Base-by-base conservation (phyloP, 2,888 invertebrate genomes). In the Escarpia spicata region DNA sequence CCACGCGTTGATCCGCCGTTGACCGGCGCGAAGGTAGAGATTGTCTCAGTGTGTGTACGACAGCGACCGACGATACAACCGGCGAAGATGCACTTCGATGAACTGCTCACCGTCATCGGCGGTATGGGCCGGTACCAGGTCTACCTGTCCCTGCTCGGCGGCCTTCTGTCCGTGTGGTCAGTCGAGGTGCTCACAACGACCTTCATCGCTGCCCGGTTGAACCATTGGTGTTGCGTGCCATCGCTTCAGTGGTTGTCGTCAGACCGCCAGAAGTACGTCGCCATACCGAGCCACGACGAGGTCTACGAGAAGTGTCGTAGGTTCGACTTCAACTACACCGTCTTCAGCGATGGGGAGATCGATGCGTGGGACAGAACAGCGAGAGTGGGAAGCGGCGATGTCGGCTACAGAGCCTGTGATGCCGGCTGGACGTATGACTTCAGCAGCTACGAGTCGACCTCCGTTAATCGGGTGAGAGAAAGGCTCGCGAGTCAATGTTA, bases 371-470 rank as follows among this genome's bases (percentile, higher is more conserved):
- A 93, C 91, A 44, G 92, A 12, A 91, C 90, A 3, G 43, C 19
- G 3, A 58, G 37, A 43, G 45, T 43, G 45, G 91, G 31, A 2
- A 45, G 45, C 10, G 91, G 52, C 44, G n/a, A 19, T 26, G 52
- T 92, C 15, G 75, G 75, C 26, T 75, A 75, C 6, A 75, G 19
- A 15, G 45, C 90, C 15, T 93, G 94, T 90, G 26, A 75, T 44
- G 43, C 15, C 37, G 92, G 92, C 44, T 94, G 94, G 94, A 90
- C 90, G 1, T 93, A 93, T 31, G 92, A 94, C 58, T 91, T 91
- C 90, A 93, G 92, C n/a, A 89, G 75, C 19, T 94, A 90, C 91
- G 89, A 75, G n/a, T 94, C 94, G 8, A 26, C 75, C 6, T 19
- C 75, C 26, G 75, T 75, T 0, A 75, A 75, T 75, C 75, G 75